A percentile compares a stretch with the other conserved stretches of the same genome.
Evolutionary conservation across 1,140 invertebrate species (phyloP).

Genomic region (Drosophila lacertosa): DNA sequence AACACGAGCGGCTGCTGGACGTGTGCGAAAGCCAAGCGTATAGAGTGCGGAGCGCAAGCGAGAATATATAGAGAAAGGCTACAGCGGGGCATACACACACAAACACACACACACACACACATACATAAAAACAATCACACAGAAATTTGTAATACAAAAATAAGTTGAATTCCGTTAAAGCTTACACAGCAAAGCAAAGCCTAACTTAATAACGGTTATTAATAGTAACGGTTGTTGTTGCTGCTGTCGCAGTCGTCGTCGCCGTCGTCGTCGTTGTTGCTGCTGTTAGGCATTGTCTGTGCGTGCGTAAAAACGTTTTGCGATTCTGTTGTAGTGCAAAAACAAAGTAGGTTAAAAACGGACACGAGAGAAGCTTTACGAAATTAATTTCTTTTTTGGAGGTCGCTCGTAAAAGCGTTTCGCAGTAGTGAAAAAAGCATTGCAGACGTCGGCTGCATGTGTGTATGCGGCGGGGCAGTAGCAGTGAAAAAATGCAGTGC

Average conservation of each 20-base stretch:
- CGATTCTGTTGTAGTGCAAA: constrained; percentile 11
- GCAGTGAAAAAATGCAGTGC: constrained; percentile 66
- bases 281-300: constrained; percentile 33
- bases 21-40: constrained; percentile 61
- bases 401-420: constrained; percentile 50
- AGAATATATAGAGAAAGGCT: constrained; percentile 63
- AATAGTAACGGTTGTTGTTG: constrained; percentile 11
- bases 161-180: constrained; percentile 27
- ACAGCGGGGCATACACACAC: constrained; percentile 36
- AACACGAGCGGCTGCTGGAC: constrained; percentile 72
- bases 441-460: constrained; percentile 56
- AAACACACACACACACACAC: constrained; percentile 10
- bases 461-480: constrained; percentile 49
- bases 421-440: constrained; percentile 45
- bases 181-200: constrained; percentile 6
- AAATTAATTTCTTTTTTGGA: constrained; percentile 46
- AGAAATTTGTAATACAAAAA: constrained; percentile 40
- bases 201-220: constrained; percentile 20
- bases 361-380: constrained; percentile 1
- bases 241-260: too few species aligned
- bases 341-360: constrained; percentile 65
- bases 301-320: constrained; percentile 34
- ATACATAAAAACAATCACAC: not conserved
- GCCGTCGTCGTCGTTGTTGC: not conserved
- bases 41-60: constrained; percentile 59